Evolutionary conservation across 2,113 vertebrate genomes (phyloP), one percentile per base, ranked within the genome.

Genomic region (Pseudorectes ferrugineus): DNA sequence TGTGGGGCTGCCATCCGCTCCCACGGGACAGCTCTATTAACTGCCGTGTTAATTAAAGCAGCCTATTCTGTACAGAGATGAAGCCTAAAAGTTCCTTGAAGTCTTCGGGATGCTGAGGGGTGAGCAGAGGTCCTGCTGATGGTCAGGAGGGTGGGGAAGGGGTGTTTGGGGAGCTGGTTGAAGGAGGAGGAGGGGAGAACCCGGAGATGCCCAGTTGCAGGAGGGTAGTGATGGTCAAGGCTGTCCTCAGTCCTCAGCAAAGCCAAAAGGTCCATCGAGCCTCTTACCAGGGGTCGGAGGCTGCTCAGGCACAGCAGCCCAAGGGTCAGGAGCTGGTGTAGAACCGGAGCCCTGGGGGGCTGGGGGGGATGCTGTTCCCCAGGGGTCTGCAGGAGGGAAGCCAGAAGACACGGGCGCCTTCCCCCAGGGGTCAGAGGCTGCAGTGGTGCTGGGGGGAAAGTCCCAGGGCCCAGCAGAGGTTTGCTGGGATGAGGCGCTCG

Each of bases 351-450:
- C 83, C 88, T 93, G 89, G 52, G 89, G 87, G 65, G 81, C 10
- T 1, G 95, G 85, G 24, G 97, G 96, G 21, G 97, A 97, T 11
- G 85, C 89, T 7, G 94, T 45, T 63, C 72, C 93, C 98, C 98
- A 98, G 48, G 97, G 97, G 63, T 98, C 98, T 15, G 73, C 46
- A 23, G 95, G 59, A 23, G 96, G 79, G 90, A 95, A 93, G 87
- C 95, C 92, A 10, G 96, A 92, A 78, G 97, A 83, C 58, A 95
- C 24, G 19, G 97, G 81, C 3, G 77, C 96, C 95, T 97, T 95
- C 85, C 97, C 97, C 98, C 98, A 98, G 22, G 98, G 98, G 66
- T 98, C 98, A 11, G 98, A 97, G 36, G 97, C 93, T 55, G 97
- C 89, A 15, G 83, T 23, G 43, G 82, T 78, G 61, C 74, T 18